Evolutionary conservation across 2,888 invertebrate species (phyloP).

Genomic region (Patella pellucida): DNA sequence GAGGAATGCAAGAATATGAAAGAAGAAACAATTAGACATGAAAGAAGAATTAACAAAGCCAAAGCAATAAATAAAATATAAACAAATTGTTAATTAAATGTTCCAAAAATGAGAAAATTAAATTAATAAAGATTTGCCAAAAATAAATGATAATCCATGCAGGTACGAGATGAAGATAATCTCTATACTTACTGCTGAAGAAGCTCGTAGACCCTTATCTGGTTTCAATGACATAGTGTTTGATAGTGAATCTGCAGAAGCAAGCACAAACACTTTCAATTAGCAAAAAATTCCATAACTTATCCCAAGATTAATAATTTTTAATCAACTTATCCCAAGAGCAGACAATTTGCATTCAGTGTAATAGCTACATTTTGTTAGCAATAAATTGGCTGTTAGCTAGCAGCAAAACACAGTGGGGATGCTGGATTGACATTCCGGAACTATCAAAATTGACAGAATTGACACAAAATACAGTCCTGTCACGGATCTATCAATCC

Average conservation of each 20-base stretch:
- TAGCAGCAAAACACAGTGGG: too few species aligned
- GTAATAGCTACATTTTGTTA: too few species aligned
- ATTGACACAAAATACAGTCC: too few species aligned
- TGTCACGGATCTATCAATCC: too few species aligned
- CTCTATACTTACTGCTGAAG: conserved; percentile 19
- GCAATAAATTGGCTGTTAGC: too few species aligned
- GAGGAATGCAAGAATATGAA: not conserved
- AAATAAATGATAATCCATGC: not conserved
- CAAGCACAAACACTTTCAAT: conserved; percentile 18
- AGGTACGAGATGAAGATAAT: not conserved
- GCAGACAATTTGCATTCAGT: too few species aligned
- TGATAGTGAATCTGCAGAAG: conserved; percentile 16
- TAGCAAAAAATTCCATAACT: not conserved
- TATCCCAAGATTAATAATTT: too few species aligned
- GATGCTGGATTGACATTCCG: too few species aligned
- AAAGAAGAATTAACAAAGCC: not conserved
- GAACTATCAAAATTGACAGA: too few species aligned
- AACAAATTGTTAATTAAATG: not conserved
- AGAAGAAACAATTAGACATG: not conserved
- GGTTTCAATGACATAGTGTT: not conserved
- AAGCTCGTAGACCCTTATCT: conserved; percentile 13
- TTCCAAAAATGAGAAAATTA: not conserved
- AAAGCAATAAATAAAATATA: not conserved
- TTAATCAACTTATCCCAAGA: too few species aligned
- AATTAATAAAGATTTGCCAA: not conserved